Evolutionary conservation across 2,888 invertebrate species (phyloP).

Genomic region (Drosophila bunnanda): DNA sequence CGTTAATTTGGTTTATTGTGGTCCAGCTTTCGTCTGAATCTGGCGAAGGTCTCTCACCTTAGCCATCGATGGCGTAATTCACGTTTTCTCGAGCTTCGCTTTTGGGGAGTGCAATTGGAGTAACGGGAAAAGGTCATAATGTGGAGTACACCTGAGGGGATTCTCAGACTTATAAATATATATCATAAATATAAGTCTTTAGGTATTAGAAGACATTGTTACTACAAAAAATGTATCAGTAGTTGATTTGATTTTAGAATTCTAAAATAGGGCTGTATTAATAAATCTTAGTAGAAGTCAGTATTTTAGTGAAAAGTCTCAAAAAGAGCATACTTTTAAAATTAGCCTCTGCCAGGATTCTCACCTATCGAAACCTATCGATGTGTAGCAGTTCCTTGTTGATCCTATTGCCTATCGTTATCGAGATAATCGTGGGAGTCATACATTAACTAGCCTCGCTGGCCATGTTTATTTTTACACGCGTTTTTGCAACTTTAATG

Average conservation of each 20-base stretch:
- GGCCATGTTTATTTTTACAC: constrained; percentile 24
- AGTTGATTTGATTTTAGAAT: too few species aligned
- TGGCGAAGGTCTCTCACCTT: constrained; percentile 68
- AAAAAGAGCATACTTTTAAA: too few species aligned
- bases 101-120: constrained; percentile 60
- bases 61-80: constrained; percentile 64
- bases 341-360: not conserved
- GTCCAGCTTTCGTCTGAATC: constrained; percentile 44
- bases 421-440: constrained; percentile 20
- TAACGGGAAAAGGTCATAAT: constrained; percentile 31
- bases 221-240: too few species aligned
- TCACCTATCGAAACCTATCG: not conserved
- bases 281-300: too few species aligned
- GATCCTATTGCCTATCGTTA: not conserved
- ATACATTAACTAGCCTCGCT: not conserved
- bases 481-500: constrained; percentile 65
- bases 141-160: not conserved
- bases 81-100: constrained; percentile 35
- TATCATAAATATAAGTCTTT: too few species aligned
- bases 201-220: too few species aligned
- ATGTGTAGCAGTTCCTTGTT: not conserved
- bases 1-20: constrained; percentile 79
- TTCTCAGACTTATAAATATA: too few species aligned
- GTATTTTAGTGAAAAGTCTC: too few species aligned
- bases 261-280: too few species aligned